Percentiles rank a stretch among this genome's conserved stretches.
Evolutionary conservation across 1,140 invertebrate species (phyloP).

Genomic region (Epicauta chinensis): DNA sequence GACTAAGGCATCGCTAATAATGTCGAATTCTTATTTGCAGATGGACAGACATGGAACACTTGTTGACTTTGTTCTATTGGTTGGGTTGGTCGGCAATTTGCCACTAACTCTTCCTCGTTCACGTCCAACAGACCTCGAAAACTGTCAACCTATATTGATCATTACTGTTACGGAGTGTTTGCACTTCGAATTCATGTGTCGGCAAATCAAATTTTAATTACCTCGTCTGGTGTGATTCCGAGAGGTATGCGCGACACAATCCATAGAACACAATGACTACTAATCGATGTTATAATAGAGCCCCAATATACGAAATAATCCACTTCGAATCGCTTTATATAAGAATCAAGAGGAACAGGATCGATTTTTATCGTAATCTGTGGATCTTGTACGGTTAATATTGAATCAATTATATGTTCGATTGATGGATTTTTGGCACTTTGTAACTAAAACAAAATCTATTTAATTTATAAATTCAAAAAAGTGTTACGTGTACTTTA

Average conservation of each 20-base stretch:
- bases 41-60: constrained; percentile 38
- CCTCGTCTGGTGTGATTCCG: constrained; percentile 38
- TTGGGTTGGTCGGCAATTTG: constrained; percentile 32
- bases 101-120: constrained; percentile 31
- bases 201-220: constrained; percentile 13
- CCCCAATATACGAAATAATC: constrained; percentile 70
- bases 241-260: constrained; percentile 37
- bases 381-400: constrained; percentile 46
- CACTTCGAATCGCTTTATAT: constrained; percentile 49
- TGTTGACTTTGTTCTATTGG: constrained; percentile 14
- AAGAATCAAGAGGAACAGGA: constrained; percentile 44
- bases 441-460: constrained; percentile 43
- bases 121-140: constrained; percentile 34
- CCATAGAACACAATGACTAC: constrained; percentile 39
- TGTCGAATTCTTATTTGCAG: constrained; percentile 31
- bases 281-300: constrained; percentile 37
- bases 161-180: not conserved
- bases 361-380: constrained; percentile 46
- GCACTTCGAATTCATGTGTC: not conserved
- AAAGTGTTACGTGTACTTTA: too few species aligned
- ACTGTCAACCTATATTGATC: constrained; percentile 28
- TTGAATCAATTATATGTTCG: constrained; percentile 44
- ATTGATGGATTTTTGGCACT: constrained; percentile 46
- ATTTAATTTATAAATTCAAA: too few species aligned
- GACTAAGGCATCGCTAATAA: constrained; percentile 22